Evolutionary conservation across 2,888 invertebrate genomes (phyloP).

Genomic region (Saturnia pavonia): DNA sequence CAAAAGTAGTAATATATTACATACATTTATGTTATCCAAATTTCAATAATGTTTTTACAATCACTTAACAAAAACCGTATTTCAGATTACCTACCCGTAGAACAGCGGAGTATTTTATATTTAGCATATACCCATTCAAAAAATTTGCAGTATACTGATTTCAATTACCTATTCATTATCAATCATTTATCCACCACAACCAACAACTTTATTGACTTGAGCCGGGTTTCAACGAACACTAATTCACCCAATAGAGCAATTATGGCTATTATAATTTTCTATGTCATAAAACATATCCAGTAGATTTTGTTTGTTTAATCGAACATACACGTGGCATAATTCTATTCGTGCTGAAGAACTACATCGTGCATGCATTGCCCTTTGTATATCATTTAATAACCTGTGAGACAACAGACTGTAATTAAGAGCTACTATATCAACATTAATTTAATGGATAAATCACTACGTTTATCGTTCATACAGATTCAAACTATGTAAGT

Average conservation of each 20-base stretch:
- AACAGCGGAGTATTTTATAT: too few relatives aligned
- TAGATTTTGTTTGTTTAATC: not conserved
- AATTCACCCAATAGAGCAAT: not conserved
- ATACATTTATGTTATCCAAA: too few relatives aligned
- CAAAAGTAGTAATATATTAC: too few relatives aligned
- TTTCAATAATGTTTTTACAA: too few relatives aligned
- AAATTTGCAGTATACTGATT: not conserved
- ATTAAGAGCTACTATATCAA: constrained; percentile 49
- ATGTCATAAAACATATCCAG: not conserved
- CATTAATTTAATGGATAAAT: too few relatives aligned
- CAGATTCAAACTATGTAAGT: constrained; percentile 37
- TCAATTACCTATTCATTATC: not conserved
- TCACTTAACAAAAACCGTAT: too few relatives aligned
- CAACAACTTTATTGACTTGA: not conserved
- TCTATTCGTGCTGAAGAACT: constrained; percentile 27
- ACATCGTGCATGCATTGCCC: constrained; percentile 22
- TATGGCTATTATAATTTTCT: not conserved
- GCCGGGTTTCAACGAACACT: not conserved
- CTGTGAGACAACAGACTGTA: constrained; percentile 47
- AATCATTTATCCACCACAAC: not conserved
- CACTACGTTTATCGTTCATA: constrained; percentile 44
- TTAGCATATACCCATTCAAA: too few relatives aligned
- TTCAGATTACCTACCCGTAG: too few relatives aligned
- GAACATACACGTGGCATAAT: constrained; percentile 11
- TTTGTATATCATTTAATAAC: constrained; percentile 37